phyloP scores from a whole-genome alignment of 2,888 invertebrate species.

The Drosophila affinis region DNA sequence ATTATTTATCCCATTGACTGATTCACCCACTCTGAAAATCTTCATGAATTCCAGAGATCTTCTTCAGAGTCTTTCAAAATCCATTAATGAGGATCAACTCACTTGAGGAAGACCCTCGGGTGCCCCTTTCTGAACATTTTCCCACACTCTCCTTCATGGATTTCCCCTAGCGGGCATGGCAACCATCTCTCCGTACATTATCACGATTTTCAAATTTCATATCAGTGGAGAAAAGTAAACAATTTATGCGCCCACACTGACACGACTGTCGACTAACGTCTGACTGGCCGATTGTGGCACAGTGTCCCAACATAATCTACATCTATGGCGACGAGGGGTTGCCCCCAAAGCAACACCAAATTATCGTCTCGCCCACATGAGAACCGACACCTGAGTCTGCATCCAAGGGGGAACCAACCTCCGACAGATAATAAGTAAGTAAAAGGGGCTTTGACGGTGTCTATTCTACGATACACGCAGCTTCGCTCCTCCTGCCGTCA shows the following conservation, averaged over 20 bases:
- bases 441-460: constrained; percentile 14
- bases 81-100: constrained; percentile 32
- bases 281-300: constrained; percentile 61
- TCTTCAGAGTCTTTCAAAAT: neutral
- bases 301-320: constrained; percentile 68
- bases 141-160: constrained; percentile 27
- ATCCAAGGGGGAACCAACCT: constrained; percentile 50
- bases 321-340: constrained; percentile 48
- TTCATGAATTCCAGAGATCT: neutral
- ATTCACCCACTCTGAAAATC: neutral
- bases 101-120: constrained; percentile 18
- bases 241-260: constrained; percentile 72
- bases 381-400: constrained; percentile 74
- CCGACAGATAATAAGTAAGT: constrained; percentile 33
- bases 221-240: constrained; percentile 56
- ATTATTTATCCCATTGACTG: no score
- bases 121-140: constrained; percentile 13
- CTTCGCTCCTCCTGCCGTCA: constrained; percentile 4
- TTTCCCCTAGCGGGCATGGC: neutral
- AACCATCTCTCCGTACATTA: constrained; percentile 44
- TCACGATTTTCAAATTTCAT: constrained; percentile 69
- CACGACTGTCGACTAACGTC: constrained; percentile 34
- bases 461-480: neutral
- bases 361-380: constrained; percentile 62
- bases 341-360: constrained; percentile 29